A percentile compares a stretch with the other conserved stretches of the same genome.
Conservation (phyloP, 1,140 invertebrate species). For the Solen grandis region DNA sequence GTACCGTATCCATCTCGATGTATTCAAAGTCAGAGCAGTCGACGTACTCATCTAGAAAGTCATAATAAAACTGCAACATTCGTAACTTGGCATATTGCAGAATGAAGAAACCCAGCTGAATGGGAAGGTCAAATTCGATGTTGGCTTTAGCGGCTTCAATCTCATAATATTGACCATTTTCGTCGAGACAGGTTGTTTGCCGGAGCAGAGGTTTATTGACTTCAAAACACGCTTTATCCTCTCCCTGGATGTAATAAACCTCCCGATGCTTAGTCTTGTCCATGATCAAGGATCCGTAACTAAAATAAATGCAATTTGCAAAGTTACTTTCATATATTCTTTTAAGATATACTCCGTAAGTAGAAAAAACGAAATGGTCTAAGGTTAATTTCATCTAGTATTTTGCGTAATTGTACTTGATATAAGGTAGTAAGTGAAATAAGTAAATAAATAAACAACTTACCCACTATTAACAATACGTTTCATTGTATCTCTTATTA, state of each 20-base stretch:
- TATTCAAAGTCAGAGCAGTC: constrained; percentile 56
- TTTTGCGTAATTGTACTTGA: too few species aligned
- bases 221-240: too few species aligned
- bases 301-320: too few species aligned
- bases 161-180: constrained; percentile 40
- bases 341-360: too few species aligned
- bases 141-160: constrained; percentile 43
- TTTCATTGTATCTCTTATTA: background rate
- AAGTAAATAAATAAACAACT: too few species aligned
- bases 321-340: too few species aligned
- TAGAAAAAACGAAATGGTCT: too few species aligned
- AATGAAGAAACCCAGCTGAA: constrained; percentile 56
- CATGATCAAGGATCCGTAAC: constrained; percentile 52
- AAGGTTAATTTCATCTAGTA: too few species aligned
- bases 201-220: constrained; percentile 45
- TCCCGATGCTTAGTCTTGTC: constrained; percentile 52
- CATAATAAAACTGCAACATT: constrained; percentile 64
- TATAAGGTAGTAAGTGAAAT: too few species aligned
- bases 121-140: constrained; percentile 40
- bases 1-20: constrained; percentile 67
- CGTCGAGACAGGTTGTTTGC: constrained; percentile 7
- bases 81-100: constrained; percentile 56
- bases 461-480: background rate
- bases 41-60: constrained; percentile 60
- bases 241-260: constrained; percentile 41